Percentiles rank a stretch among this genome's conserved stretches.
phyloP scores from a whole-genome alignment of 2,888 invertebrate genomes.

The Caenorhabditis doughertyi region DNA sequence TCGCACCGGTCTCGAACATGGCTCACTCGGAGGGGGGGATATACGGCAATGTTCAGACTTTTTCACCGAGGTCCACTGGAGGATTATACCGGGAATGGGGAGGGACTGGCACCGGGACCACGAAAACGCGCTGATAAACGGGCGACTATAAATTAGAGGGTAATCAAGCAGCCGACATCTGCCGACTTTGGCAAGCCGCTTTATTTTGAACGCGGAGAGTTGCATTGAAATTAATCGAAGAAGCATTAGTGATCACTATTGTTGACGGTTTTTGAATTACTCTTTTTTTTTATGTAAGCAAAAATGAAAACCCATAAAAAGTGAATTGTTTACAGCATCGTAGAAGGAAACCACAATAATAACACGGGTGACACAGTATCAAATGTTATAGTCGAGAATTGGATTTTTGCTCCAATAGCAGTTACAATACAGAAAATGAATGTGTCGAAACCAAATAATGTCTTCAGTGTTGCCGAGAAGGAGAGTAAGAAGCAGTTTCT shows the following conservation, averaged over 20 bases:
- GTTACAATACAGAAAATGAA: slow-evolving; percentile 70
- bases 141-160: background rate
- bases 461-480: slow-evolving; percentile 46
- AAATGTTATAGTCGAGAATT: slow-evolving; percentile 61
- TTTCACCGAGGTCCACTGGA: slow-evolving; percentile 12
- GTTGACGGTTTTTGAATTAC: too few relatives aligned
- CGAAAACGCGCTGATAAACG: background rate
- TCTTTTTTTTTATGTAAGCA: too few relatives aligned
- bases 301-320: background rate
- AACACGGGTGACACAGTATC: slow-evolving; percentile 48
- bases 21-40: background rate
- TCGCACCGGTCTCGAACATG: background rate
- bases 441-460: slow-evolving; percentile 49
- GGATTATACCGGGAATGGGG: slow-evolving; percentile 2
- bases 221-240: background rate
- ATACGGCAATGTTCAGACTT: background rate
- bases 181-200: slow-evolving; percentile 13
- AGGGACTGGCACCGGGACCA: background rate
- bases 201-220: background rate
- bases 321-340: slow-evolving; percentile 40
- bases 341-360: slow-evolving; percentile 34
- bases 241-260: too few relatives aligned
- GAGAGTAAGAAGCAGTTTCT: slow-evolving; percentile 56
- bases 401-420: slow-evolving; percentile 72
- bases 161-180: slow-evolving; percentile 48